These are phyloP conservation scores for Mactromeris polynyma DNA, from an alignment of 2,888 invertebrate genomes.

Conservation along the genomic window DNA sequence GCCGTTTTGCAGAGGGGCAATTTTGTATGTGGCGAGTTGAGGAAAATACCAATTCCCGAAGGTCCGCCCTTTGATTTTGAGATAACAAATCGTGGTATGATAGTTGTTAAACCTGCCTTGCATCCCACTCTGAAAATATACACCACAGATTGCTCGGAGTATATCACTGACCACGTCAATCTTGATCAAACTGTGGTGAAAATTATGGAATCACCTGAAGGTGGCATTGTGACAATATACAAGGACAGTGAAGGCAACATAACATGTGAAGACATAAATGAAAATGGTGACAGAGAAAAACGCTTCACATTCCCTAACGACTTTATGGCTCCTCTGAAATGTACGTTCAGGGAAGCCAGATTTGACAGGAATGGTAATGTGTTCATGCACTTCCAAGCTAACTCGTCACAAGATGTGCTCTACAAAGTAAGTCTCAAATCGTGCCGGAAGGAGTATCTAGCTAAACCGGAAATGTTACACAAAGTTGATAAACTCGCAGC, in stretches of 20 bases:
- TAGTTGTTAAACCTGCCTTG: slow-evolving; percentile 55
- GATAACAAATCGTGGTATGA: slow-evolving; percentile 56
- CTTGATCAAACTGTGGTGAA: slow-evolving; percentile 54
- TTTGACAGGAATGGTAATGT: slow-evolving; percentile 62
- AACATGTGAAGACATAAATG: slow-evolving; percentile 55
- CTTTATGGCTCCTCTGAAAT: slow-evolving; percentile 29
- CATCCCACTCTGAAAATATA: slow-evolving; percentile 55
- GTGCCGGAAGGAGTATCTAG: slow-evolving; percentile 55
- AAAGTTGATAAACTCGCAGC: slow-evolving; percentile 66
- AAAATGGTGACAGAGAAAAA: slow-evolving; percentile 47
- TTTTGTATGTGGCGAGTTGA: slow-evolving; percentile 64
- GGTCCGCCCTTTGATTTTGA: slow-evolving; percentile 69
- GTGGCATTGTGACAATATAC: slow-evolving; percentile 49
- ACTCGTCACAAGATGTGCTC: slow-evolving; percentile 47
- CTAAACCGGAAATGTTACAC: slow-evolving; percentile 68
- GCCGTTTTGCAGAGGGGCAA: slow-evolving; percentile 61
- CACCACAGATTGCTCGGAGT: slow-evolving; percentile 44
- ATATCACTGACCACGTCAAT: slow-evolving; percentile 48
- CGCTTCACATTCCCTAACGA: slow-evolving; percentile 52
- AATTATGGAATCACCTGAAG: slow-evolving; percentile 58
- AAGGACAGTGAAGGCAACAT: slow-evolving; percentile 52
- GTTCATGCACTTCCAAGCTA: slow-evolving; percentile 52
- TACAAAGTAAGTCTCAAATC: slow-evolving; percentile 51
- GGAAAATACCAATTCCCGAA: slow-evolving; percentile 67
- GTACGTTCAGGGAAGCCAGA: slow-evolving; percentile 61